Evolutionary conservation across 2,888 invertebrate species (phyloP), one percentile per base, ranked within the genome.

Genomic region (Cheilosia vulpina): DNA sequence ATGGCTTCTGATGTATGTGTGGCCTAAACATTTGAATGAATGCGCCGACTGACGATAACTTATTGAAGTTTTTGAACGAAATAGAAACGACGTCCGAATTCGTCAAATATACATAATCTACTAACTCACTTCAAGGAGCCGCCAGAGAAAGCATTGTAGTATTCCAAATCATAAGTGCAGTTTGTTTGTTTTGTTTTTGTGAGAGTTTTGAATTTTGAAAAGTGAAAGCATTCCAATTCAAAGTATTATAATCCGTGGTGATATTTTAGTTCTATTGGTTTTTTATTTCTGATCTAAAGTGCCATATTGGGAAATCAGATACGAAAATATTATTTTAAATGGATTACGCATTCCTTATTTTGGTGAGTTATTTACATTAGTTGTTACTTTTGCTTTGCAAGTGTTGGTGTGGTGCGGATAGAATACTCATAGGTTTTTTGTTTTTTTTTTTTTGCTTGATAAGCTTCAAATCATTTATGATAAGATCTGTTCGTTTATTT

Each of bases 261-360:
- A 38, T 38, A 38, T 38, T 38, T 13, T 13, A 38, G 38, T 13
- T 3, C 13, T 38, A 13, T 38, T 38, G 11, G 13, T 27, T 3
- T 47, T 47, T 15, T n/a, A 31, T n/a, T 27, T 55, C 38, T 55
- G 15, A 68, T 43, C 21, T 31, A 11, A n/a, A 55, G 73, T 53
- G 62, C 55, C 34, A 73, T 45, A 43, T 38, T n/a, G 5, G 34
- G 52, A 13, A 41, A 43, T 19, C 5, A 2, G 31, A 45, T 55
- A n/a, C 24, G n/a, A 3, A 55, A 45, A 41, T 24, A 50, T 13
- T 38, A 38, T 43, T 60, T 68, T 68, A 76, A 76, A 76, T 76
- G 76, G 76, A 76, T 76, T 76, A 76, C 76, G 58, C 76, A 76
- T 68, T 76, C 34, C n/a, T 60, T 66, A 43, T 76, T 53, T 52